Evolutionary conservation across 2,113 vertebrate species (phyloP), one percentile per base, ranked within the genome.

Genomic region (Theristicus caerulescens): DNA sequence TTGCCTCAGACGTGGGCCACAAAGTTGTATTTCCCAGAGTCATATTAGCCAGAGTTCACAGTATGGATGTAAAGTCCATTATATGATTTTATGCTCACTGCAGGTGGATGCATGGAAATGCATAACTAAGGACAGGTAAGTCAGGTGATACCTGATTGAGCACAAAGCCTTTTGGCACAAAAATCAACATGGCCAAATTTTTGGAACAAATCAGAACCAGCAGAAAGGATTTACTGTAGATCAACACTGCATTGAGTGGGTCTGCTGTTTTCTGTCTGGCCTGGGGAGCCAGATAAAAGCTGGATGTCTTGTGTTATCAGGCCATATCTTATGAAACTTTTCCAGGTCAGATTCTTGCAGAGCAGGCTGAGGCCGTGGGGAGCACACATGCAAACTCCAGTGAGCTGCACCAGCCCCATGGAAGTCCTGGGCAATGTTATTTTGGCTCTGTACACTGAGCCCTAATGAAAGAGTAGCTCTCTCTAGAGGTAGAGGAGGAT

Each of bases 1-100:
- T 88, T 1, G 0, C 62, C n/a, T 80, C 71, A 72, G 47, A 42
- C 5, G 1, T 3, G 25, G 15, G 38, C 58, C 13, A 10, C 13
- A 29, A 64, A 44, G 38, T 59, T 85, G 0, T 64, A 1, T 59
- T 85, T 90, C 40, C n/a, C 42, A n/a, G 7, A 66, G 31, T 4
- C 0, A 0, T 29, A 22, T 46, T 40, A 74, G 46, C 19, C 51
- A 44, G n/a, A 46, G 21, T 54, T 87, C 38, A 71, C 46, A 67
- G 13, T 32, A 49, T 1, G 4, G 57, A 46, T 26, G 4, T 46
- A 22, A 70, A 67, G 12, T n/a, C 25, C 25, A 1, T 71, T 69
- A 77, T 49, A 54, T 40, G 36, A 13, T 52, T 89, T 69, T 79
- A 21, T 27, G 46, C 20, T 40, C 17, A 3, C 9, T 66, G 27